Base-by-base conservation (phyloP, 2,113 vertebrate species). In the Zosterops lateralis region DNA sequence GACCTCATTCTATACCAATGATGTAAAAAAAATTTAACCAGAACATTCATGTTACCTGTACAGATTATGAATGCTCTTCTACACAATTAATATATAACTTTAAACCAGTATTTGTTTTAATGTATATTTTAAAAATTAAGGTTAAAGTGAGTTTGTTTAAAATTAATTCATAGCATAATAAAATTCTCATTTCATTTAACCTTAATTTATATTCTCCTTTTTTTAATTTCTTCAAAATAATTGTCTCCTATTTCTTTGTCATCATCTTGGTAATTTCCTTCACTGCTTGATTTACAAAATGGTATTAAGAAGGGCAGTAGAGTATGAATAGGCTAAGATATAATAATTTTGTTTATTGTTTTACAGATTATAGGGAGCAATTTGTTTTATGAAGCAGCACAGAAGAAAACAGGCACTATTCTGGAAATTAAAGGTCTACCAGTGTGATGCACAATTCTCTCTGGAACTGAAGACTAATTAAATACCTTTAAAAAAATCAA, bases 301-400 rank as follows among this genome's bases (percentile, higher is more conserved):
- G 15, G 2, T 68, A 61, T 91, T 92, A 67, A 84, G 29, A 36
- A 93, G 71, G 60, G 70, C 62, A 94, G 40, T 36, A 67, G 54
- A 79, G 54, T 31, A 91, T 90, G 50, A 90, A 95, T 86, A 22
- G 75, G 24, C 47, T 77, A 80, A 84, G 72, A 77, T 64, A 66
- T 24, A 94, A 91, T 68, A 90, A 89, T 93, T 91, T n/a, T 95
- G 58, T 71, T 94, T 94, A 91, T 93, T 88, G 60, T 88, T 92
- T 96, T 87, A 84, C 42, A 80, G 73, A 58, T 91, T 96, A 87
- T 42, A 87, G 22, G n/a, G 28, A 90, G 16, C 31, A 89, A 92
- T 92, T 91, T 91, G 32, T 91, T 96, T 95, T 90, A 91, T 77
- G 67, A 85, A 91, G 58, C 12, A 73, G 32, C 40, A 58, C 31